These are phyloP conservation scores for Etheostoma perlongum DNA, from an alignment of 2,797 vertebrate species.

Conservation along the genomic window DNA sequence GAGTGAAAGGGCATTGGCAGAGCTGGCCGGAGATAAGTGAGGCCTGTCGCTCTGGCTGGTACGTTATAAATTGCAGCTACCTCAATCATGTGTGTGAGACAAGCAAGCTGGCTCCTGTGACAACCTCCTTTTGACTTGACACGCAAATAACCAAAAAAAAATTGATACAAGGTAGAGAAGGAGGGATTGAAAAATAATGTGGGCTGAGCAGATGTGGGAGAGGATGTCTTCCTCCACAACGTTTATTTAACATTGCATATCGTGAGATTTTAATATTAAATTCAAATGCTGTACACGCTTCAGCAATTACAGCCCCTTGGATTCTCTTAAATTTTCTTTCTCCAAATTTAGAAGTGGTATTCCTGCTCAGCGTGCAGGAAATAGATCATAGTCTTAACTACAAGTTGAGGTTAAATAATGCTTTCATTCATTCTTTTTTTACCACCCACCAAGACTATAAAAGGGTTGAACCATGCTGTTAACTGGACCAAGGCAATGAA, in stretches of 20 bases:
- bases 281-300: conserved; percentile 33
- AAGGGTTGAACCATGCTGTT: background rate
- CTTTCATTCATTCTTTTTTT: background rate
- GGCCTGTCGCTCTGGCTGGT: conserved; percentile 57
- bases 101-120: conserved; percentile 71
- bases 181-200: conserved; percentile 35
- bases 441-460: background rate
- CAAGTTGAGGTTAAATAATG: conserved; percentile 5
- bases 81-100: conserved; percentile 64
- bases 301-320: conserved; percentile 37
- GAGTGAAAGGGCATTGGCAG: conserved; percentile 75
- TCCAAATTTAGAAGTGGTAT: conserved; percentile 32
- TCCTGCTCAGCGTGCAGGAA: conserved; percentile 27
- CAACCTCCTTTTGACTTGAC: conserved; percentile 74
- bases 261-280: conserved; percentile 23
- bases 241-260: conserved; percentile 46
- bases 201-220: conserved; percentile 55
- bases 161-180: conserved; percentile 57
- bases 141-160: conserved; percentile 60
- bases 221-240: conserved; percentile 52
- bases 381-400: conserved; percentile 22
- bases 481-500: background rate
- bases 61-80: conserved; percentile 68
- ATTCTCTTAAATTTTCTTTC: conserved; percentile 26
- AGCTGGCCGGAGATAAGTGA: conserved; percentile 74